Base-by-base conservation (phyloP, 2,797 vertebrate species). In the Hemitrygon akajei region DNA sequence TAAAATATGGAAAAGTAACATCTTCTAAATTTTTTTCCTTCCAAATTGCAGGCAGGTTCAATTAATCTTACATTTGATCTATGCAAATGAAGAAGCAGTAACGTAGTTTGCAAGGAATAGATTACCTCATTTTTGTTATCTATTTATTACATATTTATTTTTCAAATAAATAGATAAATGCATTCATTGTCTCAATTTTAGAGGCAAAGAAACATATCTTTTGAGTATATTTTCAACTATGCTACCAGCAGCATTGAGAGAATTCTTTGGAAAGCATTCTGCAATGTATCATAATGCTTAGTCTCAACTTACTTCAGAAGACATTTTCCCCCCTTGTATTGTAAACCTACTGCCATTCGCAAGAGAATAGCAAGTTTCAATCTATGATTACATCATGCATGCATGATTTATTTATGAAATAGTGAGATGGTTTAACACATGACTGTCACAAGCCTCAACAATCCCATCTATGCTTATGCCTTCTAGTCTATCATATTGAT, bases 301-400 rank as follows among this genome's bases (percentile, higher is more conserved):
- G 30, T 1, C 58, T 18, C 58, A 63, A 63, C 14, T 63, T n/a
- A 87, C 84, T 63, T 63, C 84, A 87, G 58, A 87, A 63, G 27
- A 87, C 18, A 63, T 87, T 84, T 14, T 20, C 30, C n/a, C 30
- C 12, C 84, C 84, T 63, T 63, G 63, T 87, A 87, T 87, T n/a
- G 84, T 60, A 87, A 63, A n/a, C 16, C 16, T 87, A 34, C 58
- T 63, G 84, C 16, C 14, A 87, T 63, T 63, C 84, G 34, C 56
- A n/a, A 87, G 58, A 60, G 58, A 87, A 87, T 87, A 63, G 14
- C 84, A 87, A 30, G 14, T 63, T 11, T 58, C 14, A 63, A 87
- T 87, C 84, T 87, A n/a, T 63, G 27, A 87, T n/a, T 60, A 87
- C 30, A 60, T 87, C 58, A 87, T 63, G 58, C 27, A 87, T 60